A percentile compares a stretch with the other conserved stretches of the same genome.
phyloP scores from a whole-genome alignment of 2,113 vertebrate species.

The Malaclemys terrapin region DNA sequence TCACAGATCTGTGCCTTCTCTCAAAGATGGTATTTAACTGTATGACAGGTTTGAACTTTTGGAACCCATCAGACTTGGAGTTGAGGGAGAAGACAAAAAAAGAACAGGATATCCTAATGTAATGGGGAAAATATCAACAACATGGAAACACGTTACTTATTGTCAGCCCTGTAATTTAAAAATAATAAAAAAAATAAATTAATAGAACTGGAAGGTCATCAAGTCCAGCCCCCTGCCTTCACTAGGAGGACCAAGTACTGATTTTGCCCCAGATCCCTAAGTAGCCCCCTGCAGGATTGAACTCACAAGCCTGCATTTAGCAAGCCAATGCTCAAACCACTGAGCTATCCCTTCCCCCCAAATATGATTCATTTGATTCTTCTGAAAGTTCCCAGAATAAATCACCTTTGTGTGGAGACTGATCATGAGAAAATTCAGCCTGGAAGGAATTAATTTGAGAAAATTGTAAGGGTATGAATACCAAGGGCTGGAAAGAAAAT shows the following conservation, averaged over 20 bases:
- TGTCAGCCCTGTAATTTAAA: conserved; percentile 40
- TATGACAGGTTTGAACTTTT: conserved; percentile 73
- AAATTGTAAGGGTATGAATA: conserved; percentile 39
- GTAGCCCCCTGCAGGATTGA: too few species aligned
- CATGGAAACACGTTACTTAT: conserved; percentile 57
- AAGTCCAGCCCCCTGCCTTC: too few species aligned
- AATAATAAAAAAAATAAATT: not conserved
- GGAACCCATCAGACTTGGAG: conserved; percentile 71
- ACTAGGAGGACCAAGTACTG: too few species aligned
- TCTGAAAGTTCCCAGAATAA: conserved; percentile 34
- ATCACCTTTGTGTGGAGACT: not conserved
- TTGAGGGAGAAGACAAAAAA: conserved; percentile 47
- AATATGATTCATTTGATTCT: conserved; percentile 1
- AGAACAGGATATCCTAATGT: conserved; percentile 37
- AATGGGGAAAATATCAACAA: conserved; percentile 48
- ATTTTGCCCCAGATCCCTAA: too few species aligned
- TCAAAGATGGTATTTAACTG: conserved; percentile 54
- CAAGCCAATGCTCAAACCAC: too few species aligned
- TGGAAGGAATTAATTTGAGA: not conserved
- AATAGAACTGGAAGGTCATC: too few species aligned
- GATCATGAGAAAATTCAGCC: not conserved
- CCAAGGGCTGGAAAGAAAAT: conserved; percentile 13
- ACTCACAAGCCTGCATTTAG: too few species aligned
- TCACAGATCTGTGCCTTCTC: conserved; percentile 30
- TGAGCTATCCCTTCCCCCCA: too few species aligned